Percentiles rank a stretch among this genome's conserved stretches.
Conservation (phyloP, 35 echinoderm and acorn worm species). For the Apostichopus japonicus region DNA sequence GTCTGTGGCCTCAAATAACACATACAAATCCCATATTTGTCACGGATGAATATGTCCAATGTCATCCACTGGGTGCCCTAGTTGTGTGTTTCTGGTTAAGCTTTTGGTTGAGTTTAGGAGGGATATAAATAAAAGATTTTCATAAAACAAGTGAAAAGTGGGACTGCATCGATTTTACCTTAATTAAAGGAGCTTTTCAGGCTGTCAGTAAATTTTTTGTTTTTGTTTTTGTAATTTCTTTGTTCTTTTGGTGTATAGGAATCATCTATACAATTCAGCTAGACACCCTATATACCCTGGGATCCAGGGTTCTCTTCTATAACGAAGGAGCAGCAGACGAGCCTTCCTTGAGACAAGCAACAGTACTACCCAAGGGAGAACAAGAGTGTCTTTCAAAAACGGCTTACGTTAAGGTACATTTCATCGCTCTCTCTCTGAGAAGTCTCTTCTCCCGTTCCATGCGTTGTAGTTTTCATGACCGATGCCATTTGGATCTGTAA, state of each 20-base stretch:
- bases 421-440: not conserved
- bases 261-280: constrained; percentile 13
- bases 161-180: too few species aligned
- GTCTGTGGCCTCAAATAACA: too few species aligned
- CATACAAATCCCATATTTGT: too few species aligned
- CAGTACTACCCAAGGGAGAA: not conserved
- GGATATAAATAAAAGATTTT: too few species aligned
- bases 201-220: not conserved
- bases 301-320: constrained; percentile 16
- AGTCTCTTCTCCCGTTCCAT: not conserved
- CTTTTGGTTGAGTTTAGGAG: too few species aligned
- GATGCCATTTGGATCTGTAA: too few species aligned
- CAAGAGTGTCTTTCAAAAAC: not conserved
- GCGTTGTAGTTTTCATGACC: too few species aligned
- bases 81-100: too few species aligned
- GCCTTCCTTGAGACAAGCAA: not conserved
- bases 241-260: not conserved
- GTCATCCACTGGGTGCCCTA: too few species aligned
- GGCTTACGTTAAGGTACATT: constrained; percentile 36
- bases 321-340: not conserved
- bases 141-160: too few species aligned
- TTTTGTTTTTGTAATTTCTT: not conserved
- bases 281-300: not conserved
- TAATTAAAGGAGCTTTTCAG: too few species aligned
- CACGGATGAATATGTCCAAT: too few species aligned